Base-by-base conservation (phyloP, 37 sponge, comb jelly and placozoan genomes). In the Beroe forskalii region DNA sequence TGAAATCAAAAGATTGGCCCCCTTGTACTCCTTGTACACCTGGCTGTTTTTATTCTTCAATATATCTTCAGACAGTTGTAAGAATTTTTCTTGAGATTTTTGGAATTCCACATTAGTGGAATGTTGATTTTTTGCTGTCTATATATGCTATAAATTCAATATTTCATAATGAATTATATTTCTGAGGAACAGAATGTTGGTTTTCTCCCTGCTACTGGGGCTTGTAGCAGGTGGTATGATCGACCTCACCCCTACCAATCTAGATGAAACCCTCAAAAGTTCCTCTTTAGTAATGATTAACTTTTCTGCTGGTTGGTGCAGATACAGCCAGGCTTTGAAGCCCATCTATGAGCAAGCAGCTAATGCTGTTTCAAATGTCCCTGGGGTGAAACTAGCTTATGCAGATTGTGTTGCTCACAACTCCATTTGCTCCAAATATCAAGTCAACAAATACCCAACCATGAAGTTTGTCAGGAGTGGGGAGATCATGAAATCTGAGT, bases 291-390 rank as follows among this genome's bases (percentile, higher is more conserved):
- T 80, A 9, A 80, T 80, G 86, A 80, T 80, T 14, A 80, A 80
- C 86, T 80, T 80, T 25, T 80, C 86, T 0, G 86, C 86, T 12
- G 86, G 86, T 4, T 80, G 92, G 92, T 99, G 99, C 90, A 91
- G 97, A 40, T 99, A 93, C 83, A 99, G 99, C 91, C 95, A 95
- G 67, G 90, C 90, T 90, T 92, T 99, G 20, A 95, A 93, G 62
- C 99, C 99, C 4, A 92, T 99, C 40, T 99, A 94, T 91, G 95
- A 99, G 72, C 90, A 99, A 67, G 92, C 96, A 12, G 95, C 99
- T 4, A 93, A 93, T 62, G 62, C 41, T 6, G 23, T 90, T 20
- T 27, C 41, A 62, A 36, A 48, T n/a, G 36, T 25, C 30, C 48
- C 43, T 12, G 86, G 86, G 24, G 86, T 80, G 3, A 44, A 41